Evolutionary conservation across 2,797 vertebrate species (phyloP), one percentile per base, ranked within the genome.

Genomic region (Arremon aurantiirostris): DNA sequence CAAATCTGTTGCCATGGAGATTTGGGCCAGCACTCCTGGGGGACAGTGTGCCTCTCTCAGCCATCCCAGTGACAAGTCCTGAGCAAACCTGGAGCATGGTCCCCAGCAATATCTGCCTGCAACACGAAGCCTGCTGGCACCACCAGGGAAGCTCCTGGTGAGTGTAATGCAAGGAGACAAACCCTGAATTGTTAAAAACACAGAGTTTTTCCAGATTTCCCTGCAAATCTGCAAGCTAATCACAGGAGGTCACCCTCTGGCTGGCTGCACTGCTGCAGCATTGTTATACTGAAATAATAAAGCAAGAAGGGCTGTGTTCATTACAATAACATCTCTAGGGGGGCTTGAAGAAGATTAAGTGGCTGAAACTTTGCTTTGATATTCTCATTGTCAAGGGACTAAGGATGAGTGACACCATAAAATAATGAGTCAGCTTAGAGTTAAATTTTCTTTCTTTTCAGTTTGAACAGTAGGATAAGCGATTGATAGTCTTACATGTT

Each of bases 1-100:
- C 35, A 89, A 89, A 93, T 73, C 50, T 78, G 88, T 86, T 83
- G 73, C 49, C 72, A 91, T 81, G 85, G 89, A 76, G 61, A 86
- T 68, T 66, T 70, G 64, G 66, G 18, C 77, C 81, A 79, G 70
- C 2, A 0, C 7, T 88, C 81, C 32, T 5, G 2, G 21, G 71
- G 63, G 37, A 59, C 16, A 78, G 4, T 1, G 1, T 88, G 44
- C 20, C 14, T 82, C 60, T 73, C 65, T 73, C 8, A 30, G 57
- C 57, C 50, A 42, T 44, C 11, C 2, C 11, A 77, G 12, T 61
- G 69, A 66, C 35, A 86, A 47, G 17, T 35, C 68, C 53, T 28
- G 59, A 86, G 64, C 44, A 63, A 70, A 92, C 21, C 32, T n/a
- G 49, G 24, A 70, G 21, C 8, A 0, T 1, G 9, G 50, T 82